These are phyloP conservation scores for Aphrophora alni DNA, from an alignment of 2,888 invertebrate genomes.

Conservation along the genomic window DNA sequence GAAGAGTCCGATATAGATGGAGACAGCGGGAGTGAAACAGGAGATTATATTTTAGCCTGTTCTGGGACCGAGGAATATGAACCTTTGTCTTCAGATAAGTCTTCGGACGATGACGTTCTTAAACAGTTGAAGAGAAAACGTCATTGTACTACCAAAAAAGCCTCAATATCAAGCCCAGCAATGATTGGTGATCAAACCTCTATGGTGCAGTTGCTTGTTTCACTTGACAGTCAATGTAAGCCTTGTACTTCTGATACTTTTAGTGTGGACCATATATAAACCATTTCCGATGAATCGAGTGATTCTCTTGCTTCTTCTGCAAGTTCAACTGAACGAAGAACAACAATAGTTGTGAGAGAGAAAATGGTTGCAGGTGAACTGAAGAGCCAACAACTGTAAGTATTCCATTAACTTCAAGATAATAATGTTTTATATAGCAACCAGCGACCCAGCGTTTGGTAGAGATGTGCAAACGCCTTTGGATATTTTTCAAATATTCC, in stretches of 20 bases:
- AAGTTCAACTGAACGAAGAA: background rate
- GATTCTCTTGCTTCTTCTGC: constrained; percentile 10
- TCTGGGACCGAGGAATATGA: background rate
- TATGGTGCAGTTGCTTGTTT: background rate
- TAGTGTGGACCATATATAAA: background rate
- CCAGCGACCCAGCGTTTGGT: background rate
- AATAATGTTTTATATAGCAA: background rate
- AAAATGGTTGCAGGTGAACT: constrained; percentile 18
- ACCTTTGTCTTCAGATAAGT: background rate
- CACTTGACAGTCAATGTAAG: background rate
- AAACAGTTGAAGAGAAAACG: too few species aligned
- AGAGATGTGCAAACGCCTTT: background rate
- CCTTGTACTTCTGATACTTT: background rate
- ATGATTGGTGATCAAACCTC: too few species aligned
- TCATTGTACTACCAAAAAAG: too few species aligned
- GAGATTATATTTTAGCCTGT: background rate
- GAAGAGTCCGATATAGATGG: background rate
- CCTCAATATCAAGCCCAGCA: too few species aligned
- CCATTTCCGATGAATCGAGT: background rate
- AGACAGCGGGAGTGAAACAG: background rate
- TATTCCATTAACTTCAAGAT: constrained; percentile 1
- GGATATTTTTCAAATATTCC: constrained; percentile 6
- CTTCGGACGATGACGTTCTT: too few species aligned
- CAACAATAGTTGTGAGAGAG: background rate
- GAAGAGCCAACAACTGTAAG: constrained; percentile 18